These are phyloP conservation scores for Drosophila greeni DNA, from an alignment of 2,888 invertebrate genomes.

Conservation along the genomic window DNA sequence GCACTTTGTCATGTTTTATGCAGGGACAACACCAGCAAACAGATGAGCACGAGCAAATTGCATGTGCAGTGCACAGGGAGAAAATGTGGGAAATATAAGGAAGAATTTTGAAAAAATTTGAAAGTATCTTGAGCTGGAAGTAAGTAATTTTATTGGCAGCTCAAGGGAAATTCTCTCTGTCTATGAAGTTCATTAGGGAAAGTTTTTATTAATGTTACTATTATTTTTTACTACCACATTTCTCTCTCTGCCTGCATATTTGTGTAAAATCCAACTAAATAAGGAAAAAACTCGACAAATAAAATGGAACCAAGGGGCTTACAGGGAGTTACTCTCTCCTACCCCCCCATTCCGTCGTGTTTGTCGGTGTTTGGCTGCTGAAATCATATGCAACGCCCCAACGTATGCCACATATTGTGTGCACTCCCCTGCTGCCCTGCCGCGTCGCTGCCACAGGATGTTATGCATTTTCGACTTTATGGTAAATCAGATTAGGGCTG, in stretches of 20 bases:
- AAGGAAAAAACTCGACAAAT: conserved; percentile 45
- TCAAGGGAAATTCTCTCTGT: too few species aligned
- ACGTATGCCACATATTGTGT: conserved; percentile 45
- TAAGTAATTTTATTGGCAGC: neutral
- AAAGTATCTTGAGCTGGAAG: neutral
- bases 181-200: too few species aligned
- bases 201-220: too few species aligned
- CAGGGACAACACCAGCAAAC: conserved; percentile 42
- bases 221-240: neutral
- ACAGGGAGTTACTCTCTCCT: conserved; percentile 6
- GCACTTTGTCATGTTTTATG: conserved; percentile 48
- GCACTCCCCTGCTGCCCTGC: neutral
- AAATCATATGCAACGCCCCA: conserved; percentile 42
- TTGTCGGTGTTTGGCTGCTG: conserved; percentile 43
- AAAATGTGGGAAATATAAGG: too few species aligned
- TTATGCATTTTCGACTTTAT: conserved; percentile 55
- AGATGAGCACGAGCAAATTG: conserved; percentile 36
- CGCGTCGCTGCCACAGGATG: conserved; percentile 5
- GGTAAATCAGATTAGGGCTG: conserved; percentile 62
- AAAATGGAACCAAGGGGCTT: conserved; percentile 35
- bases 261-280: conserved; percentile 42
- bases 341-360: conserved; percentile 10
- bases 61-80: conserved; percentile 4
- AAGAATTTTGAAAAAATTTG: neutral
- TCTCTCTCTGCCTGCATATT: conserved; percentile 18